phyloP scores from a whole-genome alignment of 2,113 vertebrate genomes.

The Aphyosemion australe region DNA sequence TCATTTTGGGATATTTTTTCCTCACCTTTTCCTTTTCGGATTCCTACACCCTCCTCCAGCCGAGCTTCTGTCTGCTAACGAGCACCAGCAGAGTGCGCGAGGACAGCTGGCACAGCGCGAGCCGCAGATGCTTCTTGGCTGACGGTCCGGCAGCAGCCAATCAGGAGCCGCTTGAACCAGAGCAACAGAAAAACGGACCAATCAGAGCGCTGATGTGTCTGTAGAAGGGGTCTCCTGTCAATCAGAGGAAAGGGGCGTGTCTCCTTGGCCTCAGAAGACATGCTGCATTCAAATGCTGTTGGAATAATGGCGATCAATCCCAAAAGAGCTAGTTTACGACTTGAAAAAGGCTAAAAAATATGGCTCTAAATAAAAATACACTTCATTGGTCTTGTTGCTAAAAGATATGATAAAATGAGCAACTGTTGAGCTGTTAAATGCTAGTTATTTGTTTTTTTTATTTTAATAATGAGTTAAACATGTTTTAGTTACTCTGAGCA shows the following conservation, averaged over 20 bases:
- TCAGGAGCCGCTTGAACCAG: slow-evolving; percentile 1
- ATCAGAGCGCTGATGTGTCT: slow-evolving; percentile 25
- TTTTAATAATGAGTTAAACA: too few species aligned
- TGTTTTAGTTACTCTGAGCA: too few species aligned
- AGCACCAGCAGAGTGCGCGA: slow-evolving; percentile 48
- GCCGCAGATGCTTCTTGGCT: slow-evolving; percentile 55
- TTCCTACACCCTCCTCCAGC: slow-evolving; percentile 22
- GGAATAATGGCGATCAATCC: not conserved
- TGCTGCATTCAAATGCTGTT: slow-evolving; percentile 41
- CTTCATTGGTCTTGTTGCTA: not conserved
- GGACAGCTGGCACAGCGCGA: slow-evolving; percentile 67
- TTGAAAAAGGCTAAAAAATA: not conserved
- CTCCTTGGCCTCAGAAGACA: slow-evolving; percentile 13
- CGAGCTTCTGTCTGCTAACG: slow-evolving; percentile 33
- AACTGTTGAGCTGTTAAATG: too few species aligned
- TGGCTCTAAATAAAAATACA: not conserved
- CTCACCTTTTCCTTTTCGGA: slow-evolving; percentile 45
- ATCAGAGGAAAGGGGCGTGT: slow-evolving; percentile 49
- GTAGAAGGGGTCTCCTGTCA: not conserved
- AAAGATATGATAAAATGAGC: too few species aligned
- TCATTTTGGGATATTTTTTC: not conserved
- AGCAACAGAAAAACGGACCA: slow-evolving; percentile 33
- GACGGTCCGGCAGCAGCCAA: slow-evolving; percentile 39
- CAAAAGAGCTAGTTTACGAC: not conserved
- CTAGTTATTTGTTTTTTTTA: too few species aligned